Conservation (phyloP, 1,140 invertebrate species). For the Berghia stephanieae region DNA sequence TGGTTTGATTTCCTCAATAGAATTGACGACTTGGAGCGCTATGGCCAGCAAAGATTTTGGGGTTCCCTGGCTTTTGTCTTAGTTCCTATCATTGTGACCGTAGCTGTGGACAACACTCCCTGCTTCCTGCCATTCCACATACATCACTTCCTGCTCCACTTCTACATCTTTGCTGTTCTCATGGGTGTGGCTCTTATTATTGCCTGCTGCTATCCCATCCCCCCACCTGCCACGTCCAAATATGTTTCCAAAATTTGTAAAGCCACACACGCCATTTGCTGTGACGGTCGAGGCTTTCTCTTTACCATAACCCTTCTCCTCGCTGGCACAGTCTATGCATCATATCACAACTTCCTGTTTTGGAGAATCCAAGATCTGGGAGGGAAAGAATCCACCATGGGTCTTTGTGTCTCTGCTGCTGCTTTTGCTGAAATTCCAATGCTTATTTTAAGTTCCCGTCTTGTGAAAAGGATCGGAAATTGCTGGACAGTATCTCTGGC, state of each 20-base stretch:
- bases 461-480: slow-evolving; percentile 53
- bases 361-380: slow-evolving; percentile 61
- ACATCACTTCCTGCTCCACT: slow-evolving; percentile 60
- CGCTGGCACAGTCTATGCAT: slow-evolving; percentile 52
- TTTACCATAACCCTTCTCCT: slow-evolving; percentile 55
- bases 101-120: slow-evolving; percentile 54
- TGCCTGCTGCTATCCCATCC: slow-evolving; percentile 57
- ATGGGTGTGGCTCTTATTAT: slow-evolving; percentile 51
- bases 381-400: slow-evolving; percentile 54
- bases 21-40: slow-evolving; percentile 63
- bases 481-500: slow-evolving; percentile 47
- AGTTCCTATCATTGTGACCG: slow-evolving; percentile 50
- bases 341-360: slow-evolving; percentile 60
- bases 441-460: slow-evolving; percentile 50
- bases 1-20: slow-evolving; percentile 65
- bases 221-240: slow-evolving; percentile 47
- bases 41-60: slow-evolving; percentile 61
- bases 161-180: slow-evolving; percentile 57
- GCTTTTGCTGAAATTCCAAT: slow-evolving; percentile 58
- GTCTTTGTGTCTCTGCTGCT: slow-evolving; percentile 51
- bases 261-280: slow-evolving; percentile 48
- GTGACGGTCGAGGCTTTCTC: slow-evolving; percentile 51
- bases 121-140: slow-evolving; percentile 53
- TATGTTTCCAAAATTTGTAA: slow-evolving; percentile 50
- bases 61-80: slow-evolving; percentile 54